Percentiles rank a stretch among this genome's conserved stretches.
These are phyloP conservation scores for Hycleus cichorii DNA, from an alignment of 1,140 invertebrate species.

Conservation along the genomic window DNA sequence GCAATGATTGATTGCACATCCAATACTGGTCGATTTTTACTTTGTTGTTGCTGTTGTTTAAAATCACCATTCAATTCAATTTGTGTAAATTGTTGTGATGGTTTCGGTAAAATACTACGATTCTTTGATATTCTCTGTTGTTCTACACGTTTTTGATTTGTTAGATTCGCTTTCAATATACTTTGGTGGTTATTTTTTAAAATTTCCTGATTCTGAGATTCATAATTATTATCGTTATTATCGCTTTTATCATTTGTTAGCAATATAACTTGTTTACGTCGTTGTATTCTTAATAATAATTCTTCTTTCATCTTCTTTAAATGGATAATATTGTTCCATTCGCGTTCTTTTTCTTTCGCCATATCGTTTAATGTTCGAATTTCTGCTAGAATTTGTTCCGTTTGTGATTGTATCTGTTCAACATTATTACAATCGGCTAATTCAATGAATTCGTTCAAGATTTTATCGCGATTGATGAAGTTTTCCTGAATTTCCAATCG, in stretches of 20 bases:
- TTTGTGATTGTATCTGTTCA: slow-evolving; percentile 51
- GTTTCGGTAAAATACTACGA: slow-evolving; percentile 35
- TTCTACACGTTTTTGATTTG: slow-evolving; percentile 4
- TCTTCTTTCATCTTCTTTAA: slow-evolving; percentile 77
- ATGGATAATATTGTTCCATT: slow-evolving; percentile 75
- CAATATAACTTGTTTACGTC: slow-evolving; percentile 54
- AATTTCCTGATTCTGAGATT: slow-evolving; percentile 7
- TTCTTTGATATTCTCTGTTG: slow-evolving; percentile 12
- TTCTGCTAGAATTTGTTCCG: slow-evolving; percentile 52
- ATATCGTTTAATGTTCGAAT: slow-evolving; percentile 60
- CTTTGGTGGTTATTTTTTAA: slow-evolving; percentile 18
- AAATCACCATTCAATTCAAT: slow-evolving; percentile 43
- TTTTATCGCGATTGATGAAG: slow-evolving; percentile 48
- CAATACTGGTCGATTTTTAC: slow-evolving; percentile 65
- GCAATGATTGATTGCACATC: slow-evolving; percentile 78
- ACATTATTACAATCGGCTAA: slow-evolving; percentile 47
- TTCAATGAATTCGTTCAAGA: slow-evolving; percentile 54
- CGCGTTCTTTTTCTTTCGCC: slow-evolving; percentile 67
- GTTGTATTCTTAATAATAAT: slow-evolving; percentile 57
- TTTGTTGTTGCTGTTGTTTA: slow-evolving; percentile 24
- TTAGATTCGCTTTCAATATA: slow-evolving; percentile 20
- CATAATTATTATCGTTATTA: slow-evolving; percentile 9
- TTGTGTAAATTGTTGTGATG: slow-evolving; percentile 31
- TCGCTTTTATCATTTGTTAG: slow-evolving; percentile 27
- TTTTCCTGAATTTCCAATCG: slow-evolving; percentile 48